These are phyloP conservation scores for Genyomyrus donnyi DNA, from an alignment of 2,113 vertebrate genomes.

Conservation along the genomic window DNA sequence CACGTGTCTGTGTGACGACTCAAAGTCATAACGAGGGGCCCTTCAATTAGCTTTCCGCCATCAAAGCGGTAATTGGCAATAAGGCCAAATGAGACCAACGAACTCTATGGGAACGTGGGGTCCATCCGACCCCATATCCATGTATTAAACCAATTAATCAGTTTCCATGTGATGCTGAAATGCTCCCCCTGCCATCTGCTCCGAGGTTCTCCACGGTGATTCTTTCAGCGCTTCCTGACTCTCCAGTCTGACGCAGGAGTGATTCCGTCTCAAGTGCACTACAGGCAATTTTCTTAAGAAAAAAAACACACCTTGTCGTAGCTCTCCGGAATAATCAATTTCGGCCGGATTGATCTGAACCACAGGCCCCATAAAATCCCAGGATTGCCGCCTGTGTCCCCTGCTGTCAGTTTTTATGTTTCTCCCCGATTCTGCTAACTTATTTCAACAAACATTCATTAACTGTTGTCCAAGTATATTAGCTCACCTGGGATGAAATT, in stretches of 20 bases:
- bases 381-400: not conserved
- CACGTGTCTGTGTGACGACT: constrained; percentile 33
- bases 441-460: constrained; percentile 1
- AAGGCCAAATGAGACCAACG: constrained; percentile 44
- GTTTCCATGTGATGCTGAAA: constrained; percentile 48
- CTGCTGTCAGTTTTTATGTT: not conserved
- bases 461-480: not conserved
- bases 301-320: not conserved
- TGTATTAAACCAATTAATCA: constrained; percentile 64
- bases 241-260: not conserved
- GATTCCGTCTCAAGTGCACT: not conserved
- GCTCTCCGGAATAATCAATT: not conserved
- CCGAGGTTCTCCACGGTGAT: not conserved
- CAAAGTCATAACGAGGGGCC: constrained; percentile 48
- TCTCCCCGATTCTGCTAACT: not conserved
- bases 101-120: constrained; percentile 44
- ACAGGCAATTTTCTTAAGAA: not conserved
- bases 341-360: not conserved
- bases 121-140: constrained; percentile 50
- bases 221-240: not conserved
- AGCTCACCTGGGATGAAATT: not conserved
- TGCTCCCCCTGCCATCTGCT: constrained; percentile 57
- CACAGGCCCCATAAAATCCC: not conserved
- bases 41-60: constrained; percentile 54
- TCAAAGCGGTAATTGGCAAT: constrained; percentile 57